These are phyloP conservation scores for Lota lota DNA, from an alignment of 2,113 vertebrate genomes.

Conservation along the genomic window DNA sequence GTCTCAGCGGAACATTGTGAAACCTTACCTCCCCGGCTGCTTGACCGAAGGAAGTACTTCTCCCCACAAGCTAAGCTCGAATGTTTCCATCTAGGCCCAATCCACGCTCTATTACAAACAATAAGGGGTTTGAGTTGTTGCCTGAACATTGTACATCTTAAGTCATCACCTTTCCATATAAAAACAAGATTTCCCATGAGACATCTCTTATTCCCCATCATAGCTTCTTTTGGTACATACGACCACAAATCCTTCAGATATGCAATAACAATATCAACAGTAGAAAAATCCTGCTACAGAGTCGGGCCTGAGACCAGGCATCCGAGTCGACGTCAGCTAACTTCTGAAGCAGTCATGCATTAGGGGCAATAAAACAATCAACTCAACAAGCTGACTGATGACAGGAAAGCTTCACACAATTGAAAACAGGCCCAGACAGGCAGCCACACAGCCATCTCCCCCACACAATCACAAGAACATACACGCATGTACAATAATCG, in stretches of 20 bases:
- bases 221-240: no score
- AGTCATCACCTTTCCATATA: no score
- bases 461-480: not conserved
- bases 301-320: no score
- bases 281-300: no score
- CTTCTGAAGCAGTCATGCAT: no score
- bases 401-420: not conserved
- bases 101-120: no score
- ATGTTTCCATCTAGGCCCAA: no score
- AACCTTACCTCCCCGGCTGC: conserved; percentile 40
- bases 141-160: not conserved
- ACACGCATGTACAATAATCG: conserved; percentile 23
- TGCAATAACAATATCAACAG: no score
- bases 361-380: conserved; percentile 7
- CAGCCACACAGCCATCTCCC: conserved; percentile 13
- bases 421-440: not conserved
- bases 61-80: conserved; percentile 4
- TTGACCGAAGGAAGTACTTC: conserved; percentile 16
- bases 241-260: no score
- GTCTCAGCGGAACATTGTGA: conserved; percentile 52
- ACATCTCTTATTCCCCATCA: no score
- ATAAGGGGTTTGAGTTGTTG: conserved; percentile 20
- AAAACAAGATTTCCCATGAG: no score
- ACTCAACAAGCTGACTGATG: not conserved
- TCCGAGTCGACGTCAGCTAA: no score